A percentile compares a stretch with the other conserved stretches of the same genome.
Evolutionary conservation across 2,113 vertebrate species (phyloP).

Genomic region (Psilopsiagon aurifrons): DNA sequence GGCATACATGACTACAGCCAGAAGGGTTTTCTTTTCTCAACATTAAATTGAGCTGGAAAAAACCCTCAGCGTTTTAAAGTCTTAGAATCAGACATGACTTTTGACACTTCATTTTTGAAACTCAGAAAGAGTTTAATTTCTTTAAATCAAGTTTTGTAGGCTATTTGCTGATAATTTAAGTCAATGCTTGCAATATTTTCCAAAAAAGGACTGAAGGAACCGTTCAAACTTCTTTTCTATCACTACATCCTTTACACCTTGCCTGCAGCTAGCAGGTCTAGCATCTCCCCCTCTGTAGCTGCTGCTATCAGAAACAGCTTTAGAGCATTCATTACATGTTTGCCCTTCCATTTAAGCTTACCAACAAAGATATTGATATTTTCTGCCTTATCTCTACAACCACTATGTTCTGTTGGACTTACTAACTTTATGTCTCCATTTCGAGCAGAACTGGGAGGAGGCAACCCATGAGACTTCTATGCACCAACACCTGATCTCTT

Average conservation of each 20-base stretch:
- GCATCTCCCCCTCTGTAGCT: neutral
- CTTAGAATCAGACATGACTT: neutral
- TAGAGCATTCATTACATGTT: neutral
- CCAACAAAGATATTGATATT: neutral
- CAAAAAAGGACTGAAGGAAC: neutral
- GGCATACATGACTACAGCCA: conserved; percentile 42
- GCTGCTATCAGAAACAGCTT: neutral
- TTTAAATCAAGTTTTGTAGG: neutral
- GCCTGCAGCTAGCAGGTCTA: neutral
- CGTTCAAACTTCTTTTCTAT: neutral
- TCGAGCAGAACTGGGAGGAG: neutral
- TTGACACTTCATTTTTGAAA: neutral
- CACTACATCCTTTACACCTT: neutral
- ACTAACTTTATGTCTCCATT: neutral
- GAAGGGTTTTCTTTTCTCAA: neutral
- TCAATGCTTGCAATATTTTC: neutral
- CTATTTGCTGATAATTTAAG: neutral
- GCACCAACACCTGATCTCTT: neutral
- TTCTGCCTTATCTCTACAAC: neutral
- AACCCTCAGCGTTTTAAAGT: neutral
- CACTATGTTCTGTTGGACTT: neutral
- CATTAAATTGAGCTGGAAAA: neutral
- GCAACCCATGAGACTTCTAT: neutral
- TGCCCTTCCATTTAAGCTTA: neutral
- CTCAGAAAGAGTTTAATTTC: neutral